Conservation (phyloP, 2,113 vertebrate genomes). For the Triplophysa dalaica region DNA sequence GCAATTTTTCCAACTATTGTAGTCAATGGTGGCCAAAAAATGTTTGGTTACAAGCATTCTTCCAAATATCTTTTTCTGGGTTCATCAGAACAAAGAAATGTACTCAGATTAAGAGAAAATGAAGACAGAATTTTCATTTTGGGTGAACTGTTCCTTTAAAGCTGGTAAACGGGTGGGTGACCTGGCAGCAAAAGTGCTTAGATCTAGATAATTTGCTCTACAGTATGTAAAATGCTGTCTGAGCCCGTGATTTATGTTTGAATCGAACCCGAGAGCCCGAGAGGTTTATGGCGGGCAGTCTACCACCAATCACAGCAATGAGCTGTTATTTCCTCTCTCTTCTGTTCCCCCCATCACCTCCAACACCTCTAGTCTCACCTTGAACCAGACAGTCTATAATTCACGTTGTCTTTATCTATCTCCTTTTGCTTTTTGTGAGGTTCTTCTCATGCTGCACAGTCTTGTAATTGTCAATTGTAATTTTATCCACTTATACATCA, state of each 20-base stretch:
- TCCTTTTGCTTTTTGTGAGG: background rate
- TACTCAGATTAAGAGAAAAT: too few relatives aligned
- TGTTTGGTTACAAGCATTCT: too few relatives aligned
- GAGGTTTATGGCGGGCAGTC: constrained; percentile 5
- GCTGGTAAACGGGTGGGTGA: background rate
- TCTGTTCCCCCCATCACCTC: too few relatives aligned
- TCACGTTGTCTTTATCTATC: constrained; percentile 4
- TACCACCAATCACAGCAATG: constrained; percentile 10
- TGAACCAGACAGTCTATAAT: background rate
- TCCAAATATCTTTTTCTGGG: too few relatives aligned
- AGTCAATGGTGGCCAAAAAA: too few relatives aligned
- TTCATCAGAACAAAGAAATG: too few relatives aligned
- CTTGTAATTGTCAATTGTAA: background rate
- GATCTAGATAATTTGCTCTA: background rate
- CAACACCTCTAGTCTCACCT: background rate
- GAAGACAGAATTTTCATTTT: too few relatives aligned
- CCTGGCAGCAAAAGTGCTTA: background rate
- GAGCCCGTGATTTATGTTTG: background rate
- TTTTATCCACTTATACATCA: constrained; percentile 9
- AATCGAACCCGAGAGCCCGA: background rate
- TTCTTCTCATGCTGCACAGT: background rate
- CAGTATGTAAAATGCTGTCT: constrained; percentile 2
- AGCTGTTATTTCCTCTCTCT: background rate
- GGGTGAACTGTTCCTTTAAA: too few relatives aligned
- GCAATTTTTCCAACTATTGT: too few relatives aligned